Conservation (phyloP, 2,888 invertebrate species). For the Lepidochitona cinerea region DNA sequence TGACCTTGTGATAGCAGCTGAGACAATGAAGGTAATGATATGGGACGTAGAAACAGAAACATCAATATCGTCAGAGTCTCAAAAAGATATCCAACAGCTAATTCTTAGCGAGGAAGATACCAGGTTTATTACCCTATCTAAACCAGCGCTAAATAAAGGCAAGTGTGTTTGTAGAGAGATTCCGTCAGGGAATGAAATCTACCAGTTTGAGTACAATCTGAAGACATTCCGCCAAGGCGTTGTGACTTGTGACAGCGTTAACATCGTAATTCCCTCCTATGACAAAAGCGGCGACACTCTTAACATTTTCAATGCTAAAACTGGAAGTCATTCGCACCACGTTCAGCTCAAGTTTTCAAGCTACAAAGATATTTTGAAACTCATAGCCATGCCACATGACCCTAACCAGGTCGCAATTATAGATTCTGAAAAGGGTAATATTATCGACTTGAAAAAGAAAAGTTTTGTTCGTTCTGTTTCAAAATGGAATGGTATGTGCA, state of each 20-base stretch:
- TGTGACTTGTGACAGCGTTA: conserved; percentile 85
- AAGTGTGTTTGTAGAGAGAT: conserved; percentile 60
- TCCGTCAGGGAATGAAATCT: conserved; percentile 82
- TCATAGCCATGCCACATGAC: conserved; percentile 70
- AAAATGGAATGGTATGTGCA: conserved; percentile 89
- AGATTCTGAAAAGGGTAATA: conserved; percentile 87
- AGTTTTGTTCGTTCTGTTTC: conserved; percentile 88
- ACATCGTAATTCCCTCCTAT: conserved; percentile 77
- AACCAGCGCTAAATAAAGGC: conserved; percentile 42
- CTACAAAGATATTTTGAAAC: conserved; percentile 60
- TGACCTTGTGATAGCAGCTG: conserved; percentile 87
- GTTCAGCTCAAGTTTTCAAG: conserved; percentile 65
- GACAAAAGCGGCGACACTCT: conserved; percentile 91
- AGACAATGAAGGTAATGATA: conserved; percentile 90
- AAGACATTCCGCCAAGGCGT: conserved; percentile 84
- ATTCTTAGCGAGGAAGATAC: conserved; percentile 82
- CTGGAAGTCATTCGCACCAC: conserved; percentile 76
- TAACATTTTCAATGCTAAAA: conserved; percentile 86
- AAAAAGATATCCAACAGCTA: conserved; percentile 84
- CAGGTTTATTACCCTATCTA: conserved; percentile 83
- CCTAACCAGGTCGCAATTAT: conserved; percentile 86
- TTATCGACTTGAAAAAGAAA: conserved; percentile 91
- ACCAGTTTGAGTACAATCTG: conserved; percentile 86
- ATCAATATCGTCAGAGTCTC: conserved; percentile 87
- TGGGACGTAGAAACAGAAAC: conserved; percentile 87